A percentile compares a stretch with the other conserved stretches of the same genome.
Evolutionary conservation across 2,113 vertebrate species (phyloP).

Genomic region (Motacilla alba): DNA sequence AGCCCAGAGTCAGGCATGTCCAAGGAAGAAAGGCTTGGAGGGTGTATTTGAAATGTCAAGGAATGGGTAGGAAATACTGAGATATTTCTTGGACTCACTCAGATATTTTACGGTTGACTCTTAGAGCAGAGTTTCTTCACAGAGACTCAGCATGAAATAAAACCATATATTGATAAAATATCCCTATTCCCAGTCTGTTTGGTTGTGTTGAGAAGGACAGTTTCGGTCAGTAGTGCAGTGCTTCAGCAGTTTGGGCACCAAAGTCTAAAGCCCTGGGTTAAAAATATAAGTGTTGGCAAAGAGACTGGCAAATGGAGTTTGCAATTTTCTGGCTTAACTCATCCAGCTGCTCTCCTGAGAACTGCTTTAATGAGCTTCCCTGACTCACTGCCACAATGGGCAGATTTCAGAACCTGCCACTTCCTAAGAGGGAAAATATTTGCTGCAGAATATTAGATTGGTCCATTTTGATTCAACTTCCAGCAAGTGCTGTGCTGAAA

Average conservation of each 20-base stretch:
- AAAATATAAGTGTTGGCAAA: not conserved
- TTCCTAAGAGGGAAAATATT: not conserved
- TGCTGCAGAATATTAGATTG: not conserved
- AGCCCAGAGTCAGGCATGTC: not conserved
- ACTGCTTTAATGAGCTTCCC: not conserved
- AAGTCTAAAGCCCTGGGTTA: not conserved
- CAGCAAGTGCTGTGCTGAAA: not conserved
- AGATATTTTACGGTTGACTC: not conserved
- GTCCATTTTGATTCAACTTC: not conserved
- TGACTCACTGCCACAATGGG: not conserved
- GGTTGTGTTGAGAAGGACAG: not conserved
- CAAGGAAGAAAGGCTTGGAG: not conserved
- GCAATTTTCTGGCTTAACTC: not conserved
- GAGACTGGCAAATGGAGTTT: not conserved
- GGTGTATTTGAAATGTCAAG: not conserved
- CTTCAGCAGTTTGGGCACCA: not conserved
- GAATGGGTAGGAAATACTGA: not conserved
- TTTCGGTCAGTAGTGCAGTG: not conserved
- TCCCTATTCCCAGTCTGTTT: not conserved
- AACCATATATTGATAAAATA: not conserved
- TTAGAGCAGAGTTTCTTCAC: not conserved
- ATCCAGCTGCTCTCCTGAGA: not conserved
- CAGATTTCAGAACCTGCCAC: not conserved
- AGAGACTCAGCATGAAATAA: not conserved
- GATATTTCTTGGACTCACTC: not conserved